Base-by-base conservation (phyloP, 2,888 invertebrate species). In the Agonopterix alstromeriana region DNA sequence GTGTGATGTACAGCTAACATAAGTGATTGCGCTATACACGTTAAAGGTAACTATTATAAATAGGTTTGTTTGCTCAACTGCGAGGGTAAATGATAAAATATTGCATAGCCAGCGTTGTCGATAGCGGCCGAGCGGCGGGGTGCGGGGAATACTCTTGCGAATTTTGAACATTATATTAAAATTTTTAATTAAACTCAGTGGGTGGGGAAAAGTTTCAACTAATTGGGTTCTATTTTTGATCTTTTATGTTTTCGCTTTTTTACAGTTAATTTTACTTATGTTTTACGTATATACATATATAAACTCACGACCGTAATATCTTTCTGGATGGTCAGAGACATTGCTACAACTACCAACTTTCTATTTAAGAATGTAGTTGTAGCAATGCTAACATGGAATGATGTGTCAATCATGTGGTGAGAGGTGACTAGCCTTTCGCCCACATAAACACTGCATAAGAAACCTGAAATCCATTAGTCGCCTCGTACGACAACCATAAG, bases 51-150 rank as follows among this genome's bases (percentile, higher is more conserved):
- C 48, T 49, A 38, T 47, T 41, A 50, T 42, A 42, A 52, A 54
- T 52, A 38, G 52, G 49, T 54, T 50, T 48, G 52, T 50, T 50
- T 48, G 48, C 47, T 36, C 47, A 48, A 40, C 41, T 42, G 48
- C 46, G 42, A 45, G 35, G 45, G 35, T 42, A 51, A 49, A 48
- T 49, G 49, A 45, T 51, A 52, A 54, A 52, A 54, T 51, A 54
- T 49, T 40, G 45, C 17, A 17, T 17, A 5, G 27, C 48, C 54
- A 48, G 48, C 51, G 49, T 41, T 42, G 10, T 40, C 46, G n/a
- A 50, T 44, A 42, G 42, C 36, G 5, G 35, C 17, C 7, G 36
- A 36, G 38, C 10, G 35, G 36, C 17, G 17, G 11, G 35, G 36
- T 7, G 27, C 41, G 11, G 10, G 3, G 35, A 38, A 14, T 40